These are phyloP conservation scores for Dicroscelio sp. DNA, from an alignment of 2,888 invertebrate species.

Conservation along the genomic window DNA sequence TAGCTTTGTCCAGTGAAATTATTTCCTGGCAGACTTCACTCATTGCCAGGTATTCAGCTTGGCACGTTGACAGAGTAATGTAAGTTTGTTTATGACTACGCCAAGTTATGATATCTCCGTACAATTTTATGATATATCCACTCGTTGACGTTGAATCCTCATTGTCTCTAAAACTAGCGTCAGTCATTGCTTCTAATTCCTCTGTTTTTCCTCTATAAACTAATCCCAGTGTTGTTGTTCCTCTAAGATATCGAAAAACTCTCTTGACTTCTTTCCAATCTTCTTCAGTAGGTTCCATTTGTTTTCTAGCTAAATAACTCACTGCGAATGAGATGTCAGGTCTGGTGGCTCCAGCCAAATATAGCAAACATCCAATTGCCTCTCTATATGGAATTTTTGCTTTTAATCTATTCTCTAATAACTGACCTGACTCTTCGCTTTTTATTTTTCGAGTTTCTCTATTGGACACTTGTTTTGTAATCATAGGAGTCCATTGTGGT, in stretches of 20 bases:
- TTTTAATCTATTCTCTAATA: too few species aligned
- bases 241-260: conserved; percentile 65
- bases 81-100: conserved; percentile 79
- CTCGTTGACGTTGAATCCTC: conserved; percentile 68
- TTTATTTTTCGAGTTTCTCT: conserved; percentile 42
- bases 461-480: conserved; percentile 66
- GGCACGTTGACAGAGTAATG: conserved; percentile 74
- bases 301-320: conserved; percentile 55
- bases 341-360: conserved; percentile 28
- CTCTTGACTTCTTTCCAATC: conserved; percentile 55
- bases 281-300: conserved; percentile 61
- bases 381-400: conserved; percentile 75
- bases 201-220: conserved; percentile 30
- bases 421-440: too few species aligned
- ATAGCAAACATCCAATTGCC: conserved; percentile 72
- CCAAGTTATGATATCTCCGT: conserved; percentile 77
- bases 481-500: conserved; percentile 74
- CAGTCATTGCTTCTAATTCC: conserved; percentile 75
- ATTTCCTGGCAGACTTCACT: conserved; percentile 80
- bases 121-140: conserved; percentile 72
- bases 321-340: conserved; percentile 64
- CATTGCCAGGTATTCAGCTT: conserved; percentile 81
- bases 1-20: conserved; percentile 76
- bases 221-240: conserved; percentile 64
- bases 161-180: conserved; percentile 82